Conservation (phyloP, 1,140 invertebrate genomes). For the Trichonephila clavipes region DNA sequence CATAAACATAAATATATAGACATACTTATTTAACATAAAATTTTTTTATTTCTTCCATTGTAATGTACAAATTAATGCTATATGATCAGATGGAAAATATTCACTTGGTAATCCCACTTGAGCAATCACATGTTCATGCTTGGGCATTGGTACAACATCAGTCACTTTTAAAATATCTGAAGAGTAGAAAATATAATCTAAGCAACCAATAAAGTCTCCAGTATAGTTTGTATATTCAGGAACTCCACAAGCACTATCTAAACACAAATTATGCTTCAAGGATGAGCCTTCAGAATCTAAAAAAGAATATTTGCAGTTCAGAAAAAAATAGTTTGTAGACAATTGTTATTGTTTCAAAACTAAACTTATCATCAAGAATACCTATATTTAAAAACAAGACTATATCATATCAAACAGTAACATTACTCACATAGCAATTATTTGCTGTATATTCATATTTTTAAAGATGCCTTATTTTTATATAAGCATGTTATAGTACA, state of each 20-base stretch:
- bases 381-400: too few species aligned
- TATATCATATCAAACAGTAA: too few species aligned
- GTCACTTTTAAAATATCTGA: conserved; percentile 69
- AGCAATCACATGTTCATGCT: conserved; percentile 86
- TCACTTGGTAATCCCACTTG: conserved; percentile 91
- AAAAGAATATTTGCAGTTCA: not conserved
- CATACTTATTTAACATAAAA: too few species aligned
- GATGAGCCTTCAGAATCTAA: conserved; percentile 39
- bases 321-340: too few species aligned
- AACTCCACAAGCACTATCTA: conserved; percentile 82
- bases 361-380: too few species aligned
- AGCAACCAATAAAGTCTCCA: conserved; percentile 89
- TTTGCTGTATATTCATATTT: too few species aligned
- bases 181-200: conserved; percentile 91
- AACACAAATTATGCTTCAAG: conserved; percentile 82
- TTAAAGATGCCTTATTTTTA: too few species aligned
- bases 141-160: conserved; percentile 88
- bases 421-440: too few species aligned
- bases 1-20: too few species aligned
- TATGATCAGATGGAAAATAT: conserved; percentile 95
- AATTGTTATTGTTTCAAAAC: too few species aligned
- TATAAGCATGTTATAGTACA: too few species aligned
- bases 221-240: conserved; percentile 92
- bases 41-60: conserved; percentile 82
- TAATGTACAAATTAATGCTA: conserved; percentile 92